Conservation (phyloP, 2,888 invertebrate genomes). For the Cephalotes varians region DNA sequence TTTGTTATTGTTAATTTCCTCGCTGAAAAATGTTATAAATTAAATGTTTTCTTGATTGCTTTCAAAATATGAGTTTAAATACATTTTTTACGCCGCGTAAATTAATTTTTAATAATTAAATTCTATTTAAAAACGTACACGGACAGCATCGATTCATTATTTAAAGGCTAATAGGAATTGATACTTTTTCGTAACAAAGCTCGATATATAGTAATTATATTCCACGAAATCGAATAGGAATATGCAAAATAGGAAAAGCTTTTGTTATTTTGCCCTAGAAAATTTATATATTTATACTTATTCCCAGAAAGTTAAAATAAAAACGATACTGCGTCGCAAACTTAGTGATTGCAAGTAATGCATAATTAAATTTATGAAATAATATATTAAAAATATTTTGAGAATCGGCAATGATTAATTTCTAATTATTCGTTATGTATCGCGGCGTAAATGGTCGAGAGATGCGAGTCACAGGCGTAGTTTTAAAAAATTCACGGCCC, state of each 20-base stretch:
- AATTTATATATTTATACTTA: neutral
- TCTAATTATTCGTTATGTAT: neutral
- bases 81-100: neutral
- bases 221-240: neutral
- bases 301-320: neutral
- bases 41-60: neutral
- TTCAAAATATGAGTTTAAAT: neutral
- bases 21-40: neutral
- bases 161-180: neutral
- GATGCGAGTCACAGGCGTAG: neutral
- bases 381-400: constrained; percentile 14
- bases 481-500: constrained; percentile 24
- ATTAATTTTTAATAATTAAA: constrained; percentile 4
- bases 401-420: neutral
- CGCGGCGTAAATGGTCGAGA: constrained; percentile 6
- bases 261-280: neutral
- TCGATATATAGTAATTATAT: neutral
- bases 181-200: neutral
- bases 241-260: neutral
- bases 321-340: neutral
- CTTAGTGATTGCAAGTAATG: neutral
- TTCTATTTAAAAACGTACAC: neutral
- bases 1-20: constrained; percentile 1
- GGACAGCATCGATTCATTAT: constrained; percentile 2
- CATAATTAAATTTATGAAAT: neutral